Percentiles rank a stretch among this genome's conserved stretches.
Conservation (phyloP, 2,113 vertebrate genomes). For the Triplophysa rosa region DNA sequence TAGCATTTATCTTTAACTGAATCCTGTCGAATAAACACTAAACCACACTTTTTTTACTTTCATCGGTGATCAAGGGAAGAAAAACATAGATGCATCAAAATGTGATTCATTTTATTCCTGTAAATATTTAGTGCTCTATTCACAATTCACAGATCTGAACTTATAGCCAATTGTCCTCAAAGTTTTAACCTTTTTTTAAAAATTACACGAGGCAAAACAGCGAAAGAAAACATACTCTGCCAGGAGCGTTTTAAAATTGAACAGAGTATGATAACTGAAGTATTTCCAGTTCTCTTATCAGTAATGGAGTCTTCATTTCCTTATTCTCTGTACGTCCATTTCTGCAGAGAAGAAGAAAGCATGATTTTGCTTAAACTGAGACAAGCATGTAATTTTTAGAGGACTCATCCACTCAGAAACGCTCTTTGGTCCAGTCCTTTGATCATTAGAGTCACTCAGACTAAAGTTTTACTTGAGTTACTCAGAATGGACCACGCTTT, state of each 20-base stretch:
- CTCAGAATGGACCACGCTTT: neutral
- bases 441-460: constrained; percentile 26
- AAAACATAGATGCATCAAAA: neutral
- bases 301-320: constrained; percentile 51
- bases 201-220: neutral
- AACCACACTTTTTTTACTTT: too few species aligned
- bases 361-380: constrained; percentile 24
- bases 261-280: neutral
- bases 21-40: too few species aligned
- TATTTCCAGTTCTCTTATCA: constrained; percentile 57
- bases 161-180: neutral
- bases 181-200: constrained; percentile 4
- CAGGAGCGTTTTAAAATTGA: neutral
- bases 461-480: neutral
- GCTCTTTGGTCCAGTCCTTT: neutral
- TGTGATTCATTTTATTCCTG: constrained; percentile 19
- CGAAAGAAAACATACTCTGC: neutral
- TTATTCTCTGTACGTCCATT: constrained; percentile 67
- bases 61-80: neutral
- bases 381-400: constrained; percentile 15
- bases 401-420: constrained; percentile 4
- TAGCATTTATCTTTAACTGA: too few species aligned
- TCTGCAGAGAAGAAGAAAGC: constrained; percentile 50
- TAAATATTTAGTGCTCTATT: neutral
- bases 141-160: neutral